A percentile compares a stretch with the other conserved stretches of the same genome.
These are phyloP conservation scores for Chelidonichthys spinosus DNA, from an alignment of 2,797 vertebrate genomes.

Conservation along the genomic window DNA sequence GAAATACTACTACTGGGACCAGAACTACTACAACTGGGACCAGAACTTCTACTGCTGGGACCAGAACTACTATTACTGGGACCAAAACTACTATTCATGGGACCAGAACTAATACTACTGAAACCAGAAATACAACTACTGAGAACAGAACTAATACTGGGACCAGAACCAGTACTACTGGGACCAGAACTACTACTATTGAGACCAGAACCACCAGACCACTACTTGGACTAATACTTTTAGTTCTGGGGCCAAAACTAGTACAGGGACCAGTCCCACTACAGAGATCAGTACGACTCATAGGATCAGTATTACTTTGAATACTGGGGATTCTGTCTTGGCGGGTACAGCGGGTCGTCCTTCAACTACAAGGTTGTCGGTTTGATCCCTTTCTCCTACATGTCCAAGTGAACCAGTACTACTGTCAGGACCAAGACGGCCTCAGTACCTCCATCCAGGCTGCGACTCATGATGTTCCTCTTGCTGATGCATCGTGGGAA, in stretches of 20 bases:
- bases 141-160: background rate
- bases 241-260: background rate
- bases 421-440: background rate
- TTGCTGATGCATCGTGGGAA: conserved; percentile 95
- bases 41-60: background rate
- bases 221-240: too few relatives aligned
- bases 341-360: background rate
- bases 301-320: background rate
- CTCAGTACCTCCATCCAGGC: conserved; percentile 92
- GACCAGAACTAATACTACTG: background rate
- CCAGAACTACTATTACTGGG: too few relatives aligned
- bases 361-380: too few relatives aligned
- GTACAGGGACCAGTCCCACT: background rate
- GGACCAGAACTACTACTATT: too few relatives aligned
- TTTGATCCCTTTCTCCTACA: too few relatives aligned
- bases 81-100: background rate
- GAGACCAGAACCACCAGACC: too few relatives aligned
- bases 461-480: conserved; percentile 94
- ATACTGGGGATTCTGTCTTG: background rate
- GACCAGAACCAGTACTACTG: background rate
- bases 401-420: too few relatives aligned
- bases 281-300: background rate
- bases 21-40: background rate
- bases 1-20: background rate
- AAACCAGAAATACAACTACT: background rate